These are phyloP conservation scores for Neogobius melanostomus DNA, from an alignment of 2,113 vertebrate species.

Conservation along the genomic window DNA sequence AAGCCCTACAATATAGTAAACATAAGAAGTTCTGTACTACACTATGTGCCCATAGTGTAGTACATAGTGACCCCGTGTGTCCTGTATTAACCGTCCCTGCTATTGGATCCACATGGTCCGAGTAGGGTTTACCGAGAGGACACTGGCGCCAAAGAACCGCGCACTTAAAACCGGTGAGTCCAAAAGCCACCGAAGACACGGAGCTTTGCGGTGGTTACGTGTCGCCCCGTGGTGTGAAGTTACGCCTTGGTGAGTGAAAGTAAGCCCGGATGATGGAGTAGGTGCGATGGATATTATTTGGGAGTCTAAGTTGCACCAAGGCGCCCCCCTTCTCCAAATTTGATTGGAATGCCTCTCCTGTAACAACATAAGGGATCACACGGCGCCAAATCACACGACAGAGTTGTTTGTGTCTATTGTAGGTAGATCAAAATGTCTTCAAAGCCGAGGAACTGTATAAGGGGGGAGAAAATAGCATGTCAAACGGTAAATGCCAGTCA, in stretches of 20 bases:
- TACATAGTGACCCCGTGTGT: slow-evolving; percentile 7
- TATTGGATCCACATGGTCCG: slow-evolving; percentile 26
- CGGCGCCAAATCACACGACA: slow-evolving; percentile 56
- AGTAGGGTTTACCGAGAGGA: slow-evolving; percentile 13
- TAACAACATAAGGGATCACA: slow-evolving; percentile 71
- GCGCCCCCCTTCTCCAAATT: slow-evolving; percentile 46
- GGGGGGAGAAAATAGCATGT: neutral
- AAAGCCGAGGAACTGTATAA: neutral
- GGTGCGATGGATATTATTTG: slow-evolving; percentile 47
- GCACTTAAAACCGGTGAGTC: slow-evolving; percentile 21
- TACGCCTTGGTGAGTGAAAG: slow-evolving; percentile 46
- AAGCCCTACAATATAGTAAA: too few relatives aligned
- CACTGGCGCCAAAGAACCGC: slow-evolving; percentile 15
- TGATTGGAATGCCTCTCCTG: slow-evolving; percentile 64
- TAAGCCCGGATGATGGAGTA: slow-evolving; percentile 54
- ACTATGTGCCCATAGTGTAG: too few relatives aligned
- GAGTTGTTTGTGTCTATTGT: slow-evolving; percentile 13
- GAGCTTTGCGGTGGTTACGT: slow-evolving; percentile 31
- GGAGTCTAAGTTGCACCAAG: slow-evolving; percentile 47
- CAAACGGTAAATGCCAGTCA: neutral
- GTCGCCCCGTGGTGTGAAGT: slow-evolving; percentile 49
- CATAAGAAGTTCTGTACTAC: too few relatives aligned
- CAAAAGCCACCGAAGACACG: slow-evolving; percentile 37
- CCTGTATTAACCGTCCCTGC: slow-evolving; percentile 12
- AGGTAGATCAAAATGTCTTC: neutral